Percentiles rank a stretch among this genome's conserved stretches.
Evolutionary conservation across 2,888 invertebrate species (phyloP).

Genomic region (Lasioglossum figueresi): DNA sequence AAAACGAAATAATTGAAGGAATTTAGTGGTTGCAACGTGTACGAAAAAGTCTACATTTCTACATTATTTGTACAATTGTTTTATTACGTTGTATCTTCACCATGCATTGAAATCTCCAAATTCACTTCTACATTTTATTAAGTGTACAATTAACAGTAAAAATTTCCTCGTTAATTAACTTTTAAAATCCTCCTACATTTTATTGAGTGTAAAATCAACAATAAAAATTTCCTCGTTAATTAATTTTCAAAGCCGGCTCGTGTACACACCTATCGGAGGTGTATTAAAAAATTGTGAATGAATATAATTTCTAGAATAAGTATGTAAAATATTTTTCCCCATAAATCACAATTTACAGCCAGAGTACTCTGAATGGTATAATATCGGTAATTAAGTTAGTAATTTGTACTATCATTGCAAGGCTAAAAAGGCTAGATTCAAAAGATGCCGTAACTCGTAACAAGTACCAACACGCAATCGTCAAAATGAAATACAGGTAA

Average conservation of each 20-base stretch:
- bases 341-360: not conserved
- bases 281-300: not conserved
- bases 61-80: too few relatives aligned
- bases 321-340: not conserved
- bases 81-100: not conserved
- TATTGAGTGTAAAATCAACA: not conserved
- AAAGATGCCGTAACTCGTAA: not conserved
- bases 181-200: not conserved
- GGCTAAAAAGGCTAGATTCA: not conserved
- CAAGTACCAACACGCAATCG: not conserved
- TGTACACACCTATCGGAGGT: not conserved
- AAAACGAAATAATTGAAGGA: not conserved
- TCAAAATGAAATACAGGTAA: not conserved
- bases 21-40: too few relatives aligned
- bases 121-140: too few relatives aligned
- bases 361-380: not conserved
- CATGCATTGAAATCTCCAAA: not conserved
- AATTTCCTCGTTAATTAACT: not conserved
- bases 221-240: not conserved
- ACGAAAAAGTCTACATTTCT: too few relatives aligned
- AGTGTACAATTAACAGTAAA: not conserved
- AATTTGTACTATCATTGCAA: not conserved
- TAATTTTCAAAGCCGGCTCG: not conserved
- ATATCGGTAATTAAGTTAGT: not conserved
- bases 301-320: not conserved